phyloP scores from a whole-genome alignment of 2,113 vertebrate genomes.

The Crotalus helleri region DNA sequence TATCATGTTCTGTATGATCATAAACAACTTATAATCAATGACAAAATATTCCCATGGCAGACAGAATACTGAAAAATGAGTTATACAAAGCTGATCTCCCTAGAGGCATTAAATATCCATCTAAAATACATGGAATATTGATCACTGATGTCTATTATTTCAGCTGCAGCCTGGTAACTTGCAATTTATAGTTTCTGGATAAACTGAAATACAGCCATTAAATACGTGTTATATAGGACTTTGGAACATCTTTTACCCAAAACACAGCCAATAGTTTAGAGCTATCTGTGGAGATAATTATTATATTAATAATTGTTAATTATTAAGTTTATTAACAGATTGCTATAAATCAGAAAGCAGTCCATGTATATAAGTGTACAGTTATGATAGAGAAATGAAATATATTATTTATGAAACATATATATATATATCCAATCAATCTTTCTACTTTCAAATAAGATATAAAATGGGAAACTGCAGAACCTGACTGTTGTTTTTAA shows the following conservation, averaged over 20 bases:
- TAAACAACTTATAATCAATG: conserved; percentile 54
- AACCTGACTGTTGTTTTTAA: background rate
- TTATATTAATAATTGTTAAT: background rate
- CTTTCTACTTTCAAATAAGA: background rate
- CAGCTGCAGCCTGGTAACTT: conserved; percentile 55
- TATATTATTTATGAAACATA: conserved; percentile 3
- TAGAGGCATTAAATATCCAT: conserved; percentile 62
- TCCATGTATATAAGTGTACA: background rate
- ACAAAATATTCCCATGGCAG: conserved; percentile 45
- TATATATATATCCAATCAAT: background rate
- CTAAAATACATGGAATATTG: conserved; percentile 63
- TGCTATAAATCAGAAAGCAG: conserved; percentile 8
- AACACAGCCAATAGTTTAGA: conserved; percentile 49
- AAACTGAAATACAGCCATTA: conserved; percentile 63
- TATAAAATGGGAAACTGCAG: background rate
- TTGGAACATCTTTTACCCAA: conserved; percentile 45
- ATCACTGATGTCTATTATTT: conserved; percentile 63
- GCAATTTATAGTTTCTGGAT: conserved; percentile 64
- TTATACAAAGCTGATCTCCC: conserved; percentile 57
- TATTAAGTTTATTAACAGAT: conserved; percentile 34
- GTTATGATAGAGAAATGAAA: conserved; percentile 21
- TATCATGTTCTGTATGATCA: background rate
- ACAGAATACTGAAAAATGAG: conserved; percentile 60
- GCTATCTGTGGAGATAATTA: conserved; percentile 29
- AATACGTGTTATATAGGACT: conserved; percentile 38